phyloP scores from a whole-genome alignment of 2,888 invertebrate species.

The Amphipyra berbera region DNA sequence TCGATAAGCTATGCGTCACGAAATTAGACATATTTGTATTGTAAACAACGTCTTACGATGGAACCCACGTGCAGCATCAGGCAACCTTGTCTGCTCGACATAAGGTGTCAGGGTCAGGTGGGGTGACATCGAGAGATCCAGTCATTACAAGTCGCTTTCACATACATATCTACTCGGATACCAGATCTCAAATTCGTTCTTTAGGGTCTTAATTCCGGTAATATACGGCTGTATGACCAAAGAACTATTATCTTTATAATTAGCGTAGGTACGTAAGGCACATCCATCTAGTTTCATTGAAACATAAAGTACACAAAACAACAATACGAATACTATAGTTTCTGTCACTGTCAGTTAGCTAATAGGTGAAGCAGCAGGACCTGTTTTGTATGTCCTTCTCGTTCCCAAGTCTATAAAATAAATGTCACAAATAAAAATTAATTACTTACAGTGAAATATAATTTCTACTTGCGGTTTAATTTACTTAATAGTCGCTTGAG shows the following conservation, averaged over 20 bases:
- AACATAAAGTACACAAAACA: too few species aligned
- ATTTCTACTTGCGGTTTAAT: neutral
- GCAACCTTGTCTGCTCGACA: neutral
- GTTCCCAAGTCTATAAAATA: neutral
- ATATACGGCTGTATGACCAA: neutral
- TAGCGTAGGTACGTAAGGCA: too few species aligned
- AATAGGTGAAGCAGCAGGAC: neutral
- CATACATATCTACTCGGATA: neutral
- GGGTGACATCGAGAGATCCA: conserved; percentile 1
- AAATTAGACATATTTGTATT: conserved; percentile 4
- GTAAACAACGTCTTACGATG: neutral
- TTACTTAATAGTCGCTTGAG: neutral
- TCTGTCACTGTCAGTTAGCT: neutral
- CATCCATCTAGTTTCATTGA: too few species aligned
- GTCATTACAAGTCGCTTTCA: neutral
- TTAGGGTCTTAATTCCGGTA: neutral
- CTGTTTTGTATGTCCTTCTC: neutral
- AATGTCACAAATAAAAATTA: neutral
- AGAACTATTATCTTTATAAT: too few species aligned
- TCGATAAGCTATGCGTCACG: conserved; percentile 1
- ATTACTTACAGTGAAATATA: neutral
- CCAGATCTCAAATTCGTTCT: neutral
- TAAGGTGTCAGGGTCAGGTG: conserved; percentile 5
- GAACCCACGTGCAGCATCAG: neutral
- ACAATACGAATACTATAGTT: too few species aligned